Base-by-base conservation (phyloP, 1,140 invertebrate genomes). In the Drosophila rhopaloa region DNA sequence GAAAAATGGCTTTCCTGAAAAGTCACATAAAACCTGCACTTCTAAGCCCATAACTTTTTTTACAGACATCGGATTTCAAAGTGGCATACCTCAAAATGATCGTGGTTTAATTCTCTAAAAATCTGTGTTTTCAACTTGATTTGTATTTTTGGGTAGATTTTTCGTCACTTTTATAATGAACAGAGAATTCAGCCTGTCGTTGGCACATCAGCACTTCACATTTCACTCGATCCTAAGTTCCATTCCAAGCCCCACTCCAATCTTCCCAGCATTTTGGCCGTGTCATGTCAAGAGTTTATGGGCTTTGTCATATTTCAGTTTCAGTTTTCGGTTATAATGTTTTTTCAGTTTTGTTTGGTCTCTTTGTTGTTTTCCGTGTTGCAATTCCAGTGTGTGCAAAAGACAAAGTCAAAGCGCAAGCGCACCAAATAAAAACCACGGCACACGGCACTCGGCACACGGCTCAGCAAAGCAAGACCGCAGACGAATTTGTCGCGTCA, bases 311-410 rank as follows among this genome's bases (percentile, higher is more conserved):
- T 71, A 48, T 70, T 66, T 65, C 16, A 16, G 16, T 16, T 16
- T 16, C 14, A 70, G 65, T 55, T 70, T 71, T 16, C 14, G 60
- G 44, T 44, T 62, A 44, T 13, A 14, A 19, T 10, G 32, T 24
- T 50, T 11, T n/a, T 24, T 61, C n/a, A 29, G 19, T 51, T 46
- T 54, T 37, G 40, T 37, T 57, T 16, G 53, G 40, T 29, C 14
- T 35, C 35, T 13, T 35, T 74, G 57, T 75, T 43, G 59, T 48
- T 44, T 72, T 51, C 46, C 59, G 38, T 88, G 79, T 85, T 79
- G 82, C 79, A 86, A 88, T 82, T 82, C 56, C 29, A 67, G 58
- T 62, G 56, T 59, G 66, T 58, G 66, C 68, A 71, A 71, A 72
- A 54, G 62, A 56, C 57, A 82, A 70, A 81, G 65, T 77, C 74